These are phyloP conservation scores for Heterodera carotae DNA, from an alignment of 1,140 invertebrate genomes.

Conservation along the genomic window DNA sequence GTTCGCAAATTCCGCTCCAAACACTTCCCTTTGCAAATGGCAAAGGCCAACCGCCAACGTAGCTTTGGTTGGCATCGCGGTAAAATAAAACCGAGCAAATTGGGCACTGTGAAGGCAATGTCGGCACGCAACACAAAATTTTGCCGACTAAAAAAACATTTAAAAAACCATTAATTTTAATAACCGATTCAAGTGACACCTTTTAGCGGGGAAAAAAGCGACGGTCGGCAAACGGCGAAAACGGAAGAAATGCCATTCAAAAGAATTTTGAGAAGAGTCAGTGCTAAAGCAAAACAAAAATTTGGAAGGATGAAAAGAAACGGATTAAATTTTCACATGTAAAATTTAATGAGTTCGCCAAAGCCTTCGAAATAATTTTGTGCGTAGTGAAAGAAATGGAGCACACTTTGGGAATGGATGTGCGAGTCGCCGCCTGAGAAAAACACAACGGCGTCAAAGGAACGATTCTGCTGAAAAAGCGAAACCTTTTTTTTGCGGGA, in stretches of 20 bases:
- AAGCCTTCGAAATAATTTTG: slow-evolving; percentile 15
- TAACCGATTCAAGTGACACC: too few species aligned
- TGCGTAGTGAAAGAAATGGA: slow-evolving; percentile 22
- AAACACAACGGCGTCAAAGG: slow-evolving; percentile 15
- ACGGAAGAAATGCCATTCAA: not conserved
- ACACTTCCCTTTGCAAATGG: slow-evolving; percentile 7
- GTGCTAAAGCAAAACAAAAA: slow-evolving; percentile 3
- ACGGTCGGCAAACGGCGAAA: slow-evolving; percentile 23
- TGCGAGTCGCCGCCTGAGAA: slow-evolving; percentile 26
- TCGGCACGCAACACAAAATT: slow-evolving; percentile 2
- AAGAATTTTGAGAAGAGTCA: slow-evolving; percentile 18
- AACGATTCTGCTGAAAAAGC: not conserved
- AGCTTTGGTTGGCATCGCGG: slow-evolving; percentile 15
- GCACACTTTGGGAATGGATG: slow-evolving; percentile 2
- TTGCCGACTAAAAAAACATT: slow-evolving; percentile 8
- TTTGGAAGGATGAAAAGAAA: slow-evolving; percentile 1
- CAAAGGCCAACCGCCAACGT: slow-evolving; percentile 9
- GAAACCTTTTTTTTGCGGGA: not conserved
- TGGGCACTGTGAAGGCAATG: slow-evolving; percentile 11
- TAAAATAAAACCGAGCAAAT: slow-evolving; percentile 28
- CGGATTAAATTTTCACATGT: slow-evolving; percentile 8
- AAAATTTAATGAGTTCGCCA: slow-evolving; percentile 13
- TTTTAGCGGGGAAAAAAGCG: slow-evolving; percentile 21
- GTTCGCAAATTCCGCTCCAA: slow-evolving; percentile 9
- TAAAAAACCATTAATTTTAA: not conserved